A percentile compares a stretch with the other conserved stretches of the same genome.
These are phyloP conservation scores for Pristionchus entomophagus DNA, from an alignment of 2,888 invertebrate genomes.

Conservation along the genomic window DNA sequence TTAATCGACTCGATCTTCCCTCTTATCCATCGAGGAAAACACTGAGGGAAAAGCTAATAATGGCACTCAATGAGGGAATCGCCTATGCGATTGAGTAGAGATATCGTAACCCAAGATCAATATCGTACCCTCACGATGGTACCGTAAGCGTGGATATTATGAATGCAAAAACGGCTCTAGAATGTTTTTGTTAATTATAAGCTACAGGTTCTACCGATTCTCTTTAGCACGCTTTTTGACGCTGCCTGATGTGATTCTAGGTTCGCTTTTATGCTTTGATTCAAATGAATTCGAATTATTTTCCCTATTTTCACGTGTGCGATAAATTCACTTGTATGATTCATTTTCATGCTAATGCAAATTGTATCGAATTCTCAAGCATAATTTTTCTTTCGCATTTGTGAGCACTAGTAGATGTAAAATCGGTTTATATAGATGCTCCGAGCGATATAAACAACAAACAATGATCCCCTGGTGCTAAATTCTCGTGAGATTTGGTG, in stretches of 20 bases:
- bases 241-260: background rate
- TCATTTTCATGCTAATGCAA: no score
- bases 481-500: no score
- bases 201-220: background rate
- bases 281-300: background rate
- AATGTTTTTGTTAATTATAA: background rate
- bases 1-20: constrained; percentile 95
- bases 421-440: no score
- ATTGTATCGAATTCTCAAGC: no score
- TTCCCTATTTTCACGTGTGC: background rate
- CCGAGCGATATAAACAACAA: no score
- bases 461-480: no score
- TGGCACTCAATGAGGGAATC: constrained; percentile 71
- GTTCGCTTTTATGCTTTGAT: background rate
- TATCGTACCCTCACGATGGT: no score
- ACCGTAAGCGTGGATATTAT: background rate
- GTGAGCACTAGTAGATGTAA: no score
- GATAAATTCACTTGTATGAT: background rate
- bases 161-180: background rate
- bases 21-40: constrained; percentile 86
- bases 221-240: background rate
- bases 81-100: constrained; percentile 71
- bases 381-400: no score
- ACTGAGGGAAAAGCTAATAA: constrained; percentile 65
- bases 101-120: no score